Percentiles rank a stretch among this genome's conserved stretches.
These are phyloP conservation scores for Cistogaster globosa DNA, from an alignment of 2,888 invertebrate species.

Conservation along the genomic window DNA sequence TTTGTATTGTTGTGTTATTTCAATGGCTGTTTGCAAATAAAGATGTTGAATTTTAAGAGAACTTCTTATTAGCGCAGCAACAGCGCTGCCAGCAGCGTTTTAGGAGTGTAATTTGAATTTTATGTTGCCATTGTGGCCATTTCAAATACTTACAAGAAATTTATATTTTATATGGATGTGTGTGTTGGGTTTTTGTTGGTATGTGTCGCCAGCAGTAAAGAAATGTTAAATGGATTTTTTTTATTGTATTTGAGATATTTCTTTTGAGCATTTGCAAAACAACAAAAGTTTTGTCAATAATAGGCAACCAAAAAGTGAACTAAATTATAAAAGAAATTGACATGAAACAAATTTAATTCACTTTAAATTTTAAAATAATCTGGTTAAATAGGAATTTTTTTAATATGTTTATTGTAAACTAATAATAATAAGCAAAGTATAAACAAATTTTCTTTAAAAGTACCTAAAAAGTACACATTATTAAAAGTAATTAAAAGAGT, in stretches of 20 bases:
- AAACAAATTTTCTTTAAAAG: too few species aligned
- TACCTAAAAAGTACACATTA: too few species aligned
- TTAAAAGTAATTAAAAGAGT: too few species aligned
- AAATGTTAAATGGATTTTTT: constrained; percentile 58
- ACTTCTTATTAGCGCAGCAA: constrained; percentile 7
- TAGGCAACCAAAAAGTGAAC: too few species aligned
- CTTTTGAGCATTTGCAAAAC: constrained; percentile 2
- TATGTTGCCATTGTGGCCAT: background rate
- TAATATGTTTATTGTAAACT: too few species aligned
- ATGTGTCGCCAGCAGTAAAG: too few species aligned
- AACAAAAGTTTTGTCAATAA: background rate
- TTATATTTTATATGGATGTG: background rate
- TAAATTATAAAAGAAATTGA: too few species aligned
- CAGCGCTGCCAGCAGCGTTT: constrained; percentile 4
- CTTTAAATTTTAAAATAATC: too few species aligned
- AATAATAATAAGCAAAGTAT: too few species aligned
- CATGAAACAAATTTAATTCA: too few species aligned
- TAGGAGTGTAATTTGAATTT: constrained; percentile 4
- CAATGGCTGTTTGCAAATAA: background rate
- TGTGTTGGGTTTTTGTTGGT: background rate
- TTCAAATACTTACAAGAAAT: constrained; percentile 17
- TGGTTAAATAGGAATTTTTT: too few species aligned
- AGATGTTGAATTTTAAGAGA: constrained; percentile 5
- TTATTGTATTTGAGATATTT: constrained; percentile 6
- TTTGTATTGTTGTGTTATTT: background rate